Evolutionary conservation across 1,140 invertebrate species (phyloP).

Genomic region (Mylabris phalerata): DNA sequence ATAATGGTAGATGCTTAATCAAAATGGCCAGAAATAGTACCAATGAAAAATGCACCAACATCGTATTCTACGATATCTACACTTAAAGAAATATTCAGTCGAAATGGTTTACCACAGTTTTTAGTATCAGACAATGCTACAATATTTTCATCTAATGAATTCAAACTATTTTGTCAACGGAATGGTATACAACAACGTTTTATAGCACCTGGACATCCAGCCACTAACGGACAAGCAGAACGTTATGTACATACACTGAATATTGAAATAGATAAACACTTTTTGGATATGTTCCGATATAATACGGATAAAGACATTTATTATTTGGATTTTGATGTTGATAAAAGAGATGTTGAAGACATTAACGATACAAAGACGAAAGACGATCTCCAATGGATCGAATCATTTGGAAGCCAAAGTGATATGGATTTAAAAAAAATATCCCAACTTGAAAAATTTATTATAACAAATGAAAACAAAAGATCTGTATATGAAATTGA

Average conservation of each 20-base stretch:
- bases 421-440: no score
- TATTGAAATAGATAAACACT: no score
- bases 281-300: no score
- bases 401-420: no score
- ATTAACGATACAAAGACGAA: no score
- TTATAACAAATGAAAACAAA: no score
- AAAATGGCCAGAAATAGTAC: constrained; percentile 36
- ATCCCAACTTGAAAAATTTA: no score
- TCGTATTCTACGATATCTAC: constrained; percentile 10
- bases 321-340: no score
- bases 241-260: constrained; percentile 34
- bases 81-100: constrained; percentile 19
- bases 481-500: no score
- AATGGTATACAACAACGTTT: constrained; percentile 32
- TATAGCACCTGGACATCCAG: constrained; percentile 33
- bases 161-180: not conserved
- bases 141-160: not conserved
- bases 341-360: no score
- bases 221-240: constrained; percentile 39
- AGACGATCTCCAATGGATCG: no score
- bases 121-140: not conserved
- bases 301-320: no score
- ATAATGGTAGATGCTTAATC: constrained; percentile 30
- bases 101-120: not conserved
- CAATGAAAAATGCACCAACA: constrained; percentile 6